Conservation (phyloP, 2,797 vertebrate species). For the Leptodactylus fallax region DNA sequence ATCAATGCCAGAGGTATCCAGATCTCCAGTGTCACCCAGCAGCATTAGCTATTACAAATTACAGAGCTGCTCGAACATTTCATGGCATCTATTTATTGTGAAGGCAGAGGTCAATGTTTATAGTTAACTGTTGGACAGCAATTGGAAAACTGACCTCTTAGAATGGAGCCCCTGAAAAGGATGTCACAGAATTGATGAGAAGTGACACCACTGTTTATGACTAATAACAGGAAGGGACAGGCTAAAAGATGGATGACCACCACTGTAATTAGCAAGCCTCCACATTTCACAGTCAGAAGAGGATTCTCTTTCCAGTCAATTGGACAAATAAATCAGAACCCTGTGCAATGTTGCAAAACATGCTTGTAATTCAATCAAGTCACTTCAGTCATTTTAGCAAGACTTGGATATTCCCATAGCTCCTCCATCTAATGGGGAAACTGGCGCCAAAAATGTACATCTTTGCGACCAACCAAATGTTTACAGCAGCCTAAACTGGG, state of each 20-base stretch:
- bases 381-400: slow-evolving; percentile 48
- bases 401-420: slow-evolving; percentile 20
- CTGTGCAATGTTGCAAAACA: slow-evolving; percentile 51
- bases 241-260: slow-evolving; percentile 62
- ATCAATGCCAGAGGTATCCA: slow-evolving; percentile 58
- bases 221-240: slow-evolving; percentile 62
- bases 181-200: slow-evolving; percentile 59
- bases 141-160: slow-evolving; percentile 59
- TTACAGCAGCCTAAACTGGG: too few relatives aligned
- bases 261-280: slow-evolving; percentile 56
- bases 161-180: slow-evolving; percentile 41
- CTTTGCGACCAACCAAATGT: too few relatives aligned
- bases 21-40: slow-evolving; percentile 36
- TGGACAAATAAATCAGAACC: slow-evolving; percentile 61
- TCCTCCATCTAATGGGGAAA: background rate
- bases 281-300: slow-evolving; percentile 61
- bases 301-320: slow-evolving; percentile 60
- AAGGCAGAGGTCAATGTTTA: slow-evolving; percentile 62
- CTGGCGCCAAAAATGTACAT: too few relatives aligned
- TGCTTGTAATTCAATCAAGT: slow-evolving; percentile 59
- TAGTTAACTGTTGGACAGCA: slow-evolving; percentile 54
- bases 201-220: slow-evolving; percentile 61
- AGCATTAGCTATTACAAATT: slow-evolving; percentile 60
- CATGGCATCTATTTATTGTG: slow-evolving; percentile 53
- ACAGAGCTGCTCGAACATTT: slow-evolving; percentile 37